phyloP scores from a whole-genome alignment of 2,888 invertebrate species.

The Eulithis testata region DNA sequence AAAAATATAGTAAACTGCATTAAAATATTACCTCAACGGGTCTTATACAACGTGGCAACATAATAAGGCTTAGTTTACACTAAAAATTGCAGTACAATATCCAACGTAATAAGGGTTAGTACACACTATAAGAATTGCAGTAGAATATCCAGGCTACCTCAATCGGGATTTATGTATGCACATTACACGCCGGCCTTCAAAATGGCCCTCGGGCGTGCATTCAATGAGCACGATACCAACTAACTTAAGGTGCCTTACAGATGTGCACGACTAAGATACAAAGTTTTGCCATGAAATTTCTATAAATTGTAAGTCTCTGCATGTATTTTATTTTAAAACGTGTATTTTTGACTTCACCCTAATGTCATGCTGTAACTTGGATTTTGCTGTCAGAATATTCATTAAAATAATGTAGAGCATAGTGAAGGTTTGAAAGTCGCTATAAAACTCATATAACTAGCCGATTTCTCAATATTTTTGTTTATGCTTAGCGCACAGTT shows the following conservation, averaged over 20 bases:
- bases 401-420: too few species aligned
- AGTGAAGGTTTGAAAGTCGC: too few species aligned
- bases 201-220: slow-evolving; percentile 54
- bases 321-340: too few species aligned
- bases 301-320: too few species aligned
- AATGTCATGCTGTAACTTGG: too few species aligned
- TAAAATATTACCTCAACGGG: slow-evolving; percentile 10
- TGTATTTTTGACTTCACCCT: too few species aligned
- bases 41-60: slow-evolving; percentile 16
- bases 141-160: slow-evolving; percentile 16
- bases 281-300: too few species aligned
- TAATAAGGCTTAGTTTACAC: slow-evolving; percentile 23
- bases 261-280: not conserved
- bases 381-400: too few species aligned
- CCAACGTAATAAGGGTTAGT: not conserved
- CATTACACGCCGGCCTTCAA: slow-evolving; percentile 49
- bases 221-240: slow-evolving; percentile 39
- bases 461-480: too few species aligned
- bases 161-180: slow-evolving; percentile 53
- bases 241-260: slow-evolving; percentile 38
- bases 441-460: too few species aligned
- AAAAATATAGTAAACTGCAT: not conserved
- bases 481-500: too few species aligned
- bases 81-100: slow-evolving; percentile 25
- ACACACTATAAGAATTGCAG: not conserved